Conservation (phyloP, 1,140 invertebrate species). For the Pachypeltis micranthus region DNA sequence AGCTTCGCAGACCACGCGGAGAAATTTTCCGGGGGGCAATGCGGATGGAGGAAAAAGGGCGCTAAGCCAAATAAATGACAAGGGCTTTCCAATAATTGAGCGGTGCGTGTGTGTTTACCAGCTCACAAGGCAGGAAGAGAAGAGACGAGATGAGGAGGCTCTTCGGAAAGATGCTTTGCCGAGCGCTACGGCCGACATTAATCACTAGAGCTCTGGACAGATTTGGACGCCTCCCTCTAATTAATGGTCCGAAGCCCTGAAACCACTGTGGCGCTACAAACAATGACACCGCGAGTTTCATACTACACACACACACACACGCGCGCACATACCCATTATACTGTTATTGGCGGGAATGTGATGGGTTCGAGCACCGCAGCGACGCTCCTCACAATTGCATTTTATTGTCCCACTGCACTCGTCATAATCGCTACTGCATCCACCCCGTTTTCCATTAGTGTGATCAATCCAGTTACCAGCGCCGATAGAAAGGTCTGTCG, state of each 20-base stretch:
- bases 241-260: background rate
- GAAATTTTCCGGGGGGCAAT: background rate
- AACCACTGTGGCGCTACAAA: conserved; percentile 12
- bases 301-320: too few relatives aligned
- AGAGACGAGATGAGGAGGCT: too few relatives aligned
- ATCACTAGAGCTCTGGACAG: background rate
- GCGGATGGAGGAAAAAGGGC: background rate
- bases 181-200: background rate
- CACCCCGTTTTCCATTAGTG: conserved; percentile 6
- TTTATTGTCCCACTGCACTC: conserved; percentile 5
- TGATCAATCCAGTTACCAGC: conserved; percentile 8
- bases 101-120: conserved; percentile 11
- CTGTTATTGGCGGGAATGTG: background rate
- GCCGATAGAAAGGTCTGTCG: background rate
- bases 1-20: too few relatives aligned
- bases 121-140: too few relatives aligned
- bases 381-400: background rate
- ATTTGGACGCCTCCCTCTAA: conserved; percentile 8
- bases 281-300: conserved; percentile 13
- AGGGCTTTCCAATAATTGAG: conserved; percentile 10
- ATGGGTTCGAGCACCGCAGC: background rate
- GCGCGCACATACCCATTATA: background rate
- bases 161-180: background rate
- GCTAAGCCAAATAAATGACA: conserved; percentile 16
- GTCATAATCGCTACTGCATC: conserved; percentile 2